Evolutionary conservation across 2,888 invertebrate species (phyloP), one percentile per base, ranked within the genome.

Genomic region (Hydropsyche betteni): DNA sequence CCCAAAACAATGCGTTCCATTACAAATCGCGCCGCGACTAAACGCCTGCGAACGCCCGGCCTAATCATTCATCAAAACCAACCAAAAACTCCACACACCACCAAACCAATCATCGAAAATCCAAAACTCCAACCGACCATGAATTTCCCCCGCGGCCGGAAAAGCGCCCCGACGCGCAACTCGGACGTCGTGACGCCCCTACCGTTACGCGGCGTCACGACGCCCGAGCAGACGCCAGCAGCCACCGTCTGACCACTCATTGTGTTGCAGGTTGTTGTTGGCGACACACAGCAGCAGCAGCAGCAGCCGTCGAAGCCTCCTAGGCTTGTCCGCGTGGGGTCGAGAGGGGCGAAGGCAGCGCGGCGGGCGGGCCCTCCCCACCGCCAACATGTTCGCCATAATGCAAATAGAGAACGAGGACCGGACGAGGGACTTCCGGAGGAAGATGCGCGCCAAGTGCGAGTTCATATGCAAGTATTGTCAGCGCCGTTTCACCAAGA

Each of bases 391-490:
- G 94, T 94, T 93, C 90, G 93, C 94, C 88, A 93, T 94, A 90
- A 94, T 94, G 93, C 93, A 93, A 90, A 93, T 93, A 87, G 94
- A 94, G 89, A 90, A 91, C 88, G 94, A 94, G 89, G 93, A 93
- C 88, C 91, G 93, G 89, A 91, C 92, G 86, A 90, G 93, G 87
- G 93, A 93, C 90, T 93, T 93, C 89, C 91, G 93, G 87, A 92
- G 93, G 88, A 93, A 93, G 88, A 93, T 94, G 92, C 90, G 95
- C 84, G 92, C 94, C 83, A 97, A 97, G 90, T 97, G 97, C 89
- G 97, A 98, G 88, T 98, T 96, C 88, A 96, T 98, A 85, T 99
- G 98, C 92, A 96, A 96, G 87, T 98, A 94, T 89, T 99, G 98
- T 89, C 95, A 95, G 86, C 91, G 98, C 83, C 92, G 97, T 86